phyloP scores from a whole-genome alignment of 2,113 vertebrate species.

The Motacilla alba region DNA sequence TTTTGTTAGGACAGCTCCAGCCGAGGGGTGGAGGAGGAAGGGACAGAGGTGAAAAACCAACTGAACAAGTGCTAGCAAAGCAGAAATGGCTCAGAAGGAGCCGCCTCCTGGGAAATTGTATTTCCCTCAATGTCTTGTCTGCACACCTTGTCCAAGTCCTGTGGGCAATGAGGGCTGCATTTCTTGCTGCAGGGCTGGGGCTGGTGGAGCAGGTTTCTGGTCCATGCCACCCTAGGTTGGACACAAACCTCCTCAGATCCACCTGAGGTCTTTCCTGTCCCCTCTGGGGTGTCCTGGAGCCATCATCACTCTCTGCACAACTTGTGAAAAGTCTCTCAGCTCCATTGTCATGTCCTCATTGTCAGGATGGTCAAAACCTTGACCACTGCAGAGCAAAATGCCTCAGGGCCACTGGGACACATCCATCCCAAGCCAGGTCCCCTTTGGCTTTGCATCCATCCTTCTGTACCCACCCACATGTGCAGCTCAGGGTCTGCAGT shows the following conservation, averaged over 20 bases:
- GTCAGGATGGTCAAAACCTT: neutral
- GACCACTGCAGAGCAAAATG: neutral
- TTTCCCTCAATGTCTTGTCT: neutral
- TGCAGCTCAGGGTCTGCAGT: neutral
- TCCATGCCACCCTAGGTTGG: neutral
- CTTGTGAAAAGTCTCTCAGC: neutral
- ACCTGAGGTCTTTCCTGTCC: neutral
- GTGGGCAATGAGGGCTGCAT: accelerated
- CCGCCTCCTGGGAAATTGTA: neutral
- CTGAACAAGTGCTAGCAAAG: neutral
- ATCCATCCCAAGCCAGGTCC: neutral
- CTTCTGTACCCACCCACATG: accelerated
- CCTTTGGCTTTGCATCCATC: neutral
- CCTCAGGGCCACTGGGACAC: accelerated
- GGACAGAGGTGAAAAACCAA: neutral
- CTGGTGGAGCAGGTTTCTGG: neutral
- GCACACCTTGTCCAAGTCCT: accelerated
- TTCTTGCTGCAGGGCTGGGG: neutral
- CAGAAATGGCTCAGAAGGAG: neutral
- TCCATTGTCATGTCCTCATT: neutral
- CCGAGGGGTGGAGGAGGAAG: neutral
- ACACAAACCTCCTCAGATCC: neutral
- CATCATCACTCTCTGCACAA: accelerated
- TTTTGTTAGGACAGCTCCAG: constrained; percentile 6
- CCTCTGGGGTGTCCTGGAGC: neutral